Evolutionary conservation across 2,888 invertebrate species (phyloP).

Genomic region (Cenopis cana): DNA sequence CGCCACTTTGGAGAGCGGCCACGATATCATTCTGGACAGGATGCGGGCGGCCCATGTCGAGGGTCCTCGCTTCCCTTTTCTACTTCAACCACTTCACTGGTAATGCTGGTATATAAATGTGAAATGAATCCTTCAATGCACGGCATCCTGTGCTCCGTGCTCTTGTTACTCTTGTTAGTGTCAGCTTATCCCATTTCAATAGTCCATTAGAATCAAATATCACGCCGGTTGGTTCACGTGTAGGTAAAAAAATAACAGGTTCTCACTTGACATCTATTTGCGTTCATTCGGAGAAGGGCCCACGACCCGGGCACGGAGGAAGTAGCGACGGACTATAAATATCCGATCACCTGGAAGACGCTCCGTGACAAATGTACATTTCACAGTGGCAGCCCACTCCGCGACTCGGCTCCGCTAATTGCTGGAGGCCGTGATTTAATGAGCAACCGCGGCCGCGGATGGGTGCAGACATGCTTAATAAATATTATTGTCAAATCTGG

Average conservation of each 20-base stretch:
- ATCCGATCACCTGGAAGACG: slow-evolving; percentile 37
- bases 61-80: slow-evolving; percentile 33
- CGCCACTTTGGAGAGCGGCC: slow-evolving; percentile 13
- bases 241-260: slow-evolving; percentile 34
- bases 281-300: slow-evolving; percentile 40
- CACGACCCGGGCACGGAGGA: slow-evolving; percentile 34
- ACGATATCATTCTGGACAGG: slow-evolving; percentile 38
- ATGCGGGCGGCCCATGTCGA: slow-evolving; percentile 29
- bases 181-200: slow-evolving; percentile 33
- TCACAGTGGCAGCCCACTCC: slow-evolving; percentile 28
- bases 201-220: slow-evolving; percentile 42
- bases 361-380: slow-evolving; percentile 38
- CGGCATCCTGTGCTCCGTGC: background rate
- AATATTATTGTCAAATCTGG: slow-evolving; percentile 8
- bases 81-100: slow-evolving; percentile 19
- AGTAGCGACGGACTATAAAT: slow-evolving; percentile 36
- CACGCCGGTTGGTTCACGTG: slow-evolving; percentile 9
- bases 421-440: slow-evolving; percentile 33
- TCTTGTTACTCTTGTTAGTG: background rate
- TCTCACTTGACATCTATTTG: slow-evolving; percentile 37
- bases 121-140: background rate
- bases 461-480: slow-evolving; percentile 2
- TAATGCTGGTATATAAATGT: slow-evolving; percentile 11
- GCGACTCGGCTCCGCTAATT: slow-evolving; percentile 32
- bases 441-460: background rate